Percentiles rank a stretch among this genome's conserved stretches.
Evolutionary conservation across 2,888 invertebrate genomes (phyloP).

Genomic region (Netelia fuscicornis): DNA sequence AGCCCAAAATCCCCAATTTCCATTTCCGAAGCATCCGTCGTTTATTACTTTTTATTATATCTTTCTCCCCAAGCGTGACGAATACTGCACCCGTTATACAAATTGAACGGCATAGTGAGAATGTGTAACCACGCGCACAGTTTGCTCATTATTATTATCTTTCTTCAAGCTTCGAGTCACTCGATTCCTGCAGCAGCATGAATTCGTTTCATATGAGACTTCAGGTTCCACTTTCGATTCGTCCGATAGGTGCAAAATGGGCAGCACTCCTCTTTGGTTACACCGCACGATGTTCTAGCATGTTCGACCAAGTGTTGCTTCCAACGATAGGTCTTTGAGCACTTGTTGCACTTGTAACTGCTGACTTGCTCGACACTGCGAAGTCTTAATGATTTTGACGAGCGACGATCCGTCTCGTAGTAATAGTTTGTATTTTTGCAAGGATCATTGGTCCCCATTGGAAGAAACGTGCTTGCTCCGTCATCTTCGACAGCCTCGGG

Average conservation of each 20-base stretch:
- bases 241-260: conserved; percentile 79
- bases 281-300: conserved; percentile 79
- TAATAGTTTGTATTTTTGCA: conserved; percentile 35
- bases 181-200: conserved; percentile 66
- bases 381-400: conserved; percentile 39
- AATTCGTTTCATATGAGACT: conserved; percentile 76
- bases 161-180: conserved; percentile 18
- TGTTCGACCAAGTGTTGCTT: conserved; percentile 79
- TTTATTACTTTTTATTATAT: neutral
- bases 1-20: neutral
- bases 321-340: conserved; percentile 75
- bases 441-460: conserved; percentile 43
- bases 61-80: conserved; percentile 12
- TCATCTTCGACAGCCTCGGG: conserved; percentile 59
- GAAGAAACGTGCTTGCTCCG: conserved; percentile 43
- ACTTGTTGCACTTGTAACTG: conserved; percentile 75
- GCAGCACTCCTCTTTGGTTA: conserved; percentile 78
- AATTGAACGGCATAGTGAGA: conserved; percentile 2
- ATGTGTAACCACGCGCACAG: neutral
- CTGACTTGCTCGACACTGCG: conserved; percentile 29
- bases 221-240: conserved; percentile 77
- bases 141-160: neutral
- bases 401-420: conserved; percentile 33
- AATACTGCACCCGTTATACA: conserved; percentile 38
- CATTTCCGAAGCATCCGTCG: neutral